These are phyloP conservation scores for Lycocerus yunnanus DNA, from an alignment of 2,888 invertebrate species.

Conservation along the genomic window DNA sequence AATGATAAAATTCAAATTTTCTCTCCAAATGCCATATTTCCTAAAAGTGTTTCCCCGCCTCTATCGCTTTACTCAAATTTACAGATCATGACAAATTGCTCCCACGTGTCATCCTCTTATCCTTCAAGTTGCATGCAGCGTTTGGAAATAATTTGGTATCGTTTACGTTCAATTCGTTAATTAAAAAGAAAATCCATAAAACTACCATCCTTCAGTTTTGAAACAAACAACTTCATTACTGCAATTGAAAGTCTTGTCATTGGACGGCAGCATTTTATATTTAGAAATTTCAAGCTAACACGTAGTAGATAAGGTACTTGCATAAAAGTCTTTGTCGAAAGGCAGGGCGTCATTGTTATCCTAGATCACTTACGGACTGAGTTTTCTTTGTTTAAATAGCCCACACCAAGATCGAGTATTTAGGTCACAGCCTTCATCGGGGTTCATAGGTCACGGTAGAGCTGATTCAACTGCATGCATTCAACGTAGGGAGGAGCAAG, in stretches of 20 bases:
- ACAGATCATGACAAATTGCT: neutral
- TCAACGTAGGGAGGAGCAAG: constrained; percentile 26
- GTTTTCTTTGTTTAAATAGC: constrained; percentile 21
- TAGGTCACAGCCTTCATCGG: constrained; percentile 39
- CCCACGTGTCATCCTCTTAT: neutral
- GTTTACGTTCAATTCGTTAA: neutral
- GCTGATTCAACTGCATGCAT: constrained; percentile 39
- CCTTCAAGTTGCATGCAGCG: neutral
- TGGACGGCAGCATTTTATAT: neutral
- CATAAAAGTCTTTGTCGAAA: neutral
- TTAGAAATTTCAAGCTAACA: no score
- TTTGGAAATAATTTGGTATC: neutral
- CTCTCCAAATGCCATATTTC: neutral
- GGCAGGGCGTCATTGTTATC: neutral
- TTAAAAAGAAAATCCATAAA: no score
- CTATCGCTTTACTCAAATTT: neutral
- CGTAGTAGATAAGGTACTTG: neutral
- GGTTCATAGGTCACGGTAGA: constrained; percentile 40
- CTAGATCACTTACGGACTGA: neutral
- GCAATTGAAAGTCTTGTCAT: neutral
- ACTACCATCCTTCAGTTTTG: neutral
- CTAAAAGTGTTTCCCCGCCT: neutral
- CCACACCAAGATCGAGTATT: constrained; percentile 29
- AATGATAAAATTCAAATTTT: neutral
- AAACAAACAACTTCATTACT: neutral